phyloP scores from a whole-genome alignment of 1,140 invertebrate species.

The Drosophila rufa region DNA sequence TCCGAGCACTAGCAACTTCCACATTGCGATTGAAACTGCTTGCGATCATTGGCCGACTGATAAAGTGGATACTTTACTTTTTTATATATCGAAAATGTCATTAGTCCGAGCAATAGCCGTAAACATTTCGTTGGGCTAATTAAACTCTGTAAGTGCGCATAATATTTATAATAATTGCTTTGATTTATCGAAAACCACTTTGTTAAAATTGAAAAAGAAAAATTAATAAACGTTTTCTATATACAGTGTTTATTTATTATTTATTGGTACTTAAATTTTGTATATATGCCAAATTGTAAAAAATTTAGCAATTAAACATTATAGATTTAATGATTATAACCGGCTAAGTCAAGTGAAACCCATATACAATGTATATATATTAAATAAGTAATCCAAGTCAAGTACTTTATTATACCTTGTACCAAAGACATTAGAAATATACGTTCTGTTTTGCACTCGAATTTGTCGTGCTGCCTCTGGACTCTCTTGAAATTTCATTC shows the following conservation, averaged over 20 bases:
- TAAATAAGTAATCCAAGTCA: too few species aligned
- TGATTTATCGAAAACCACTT: neutral
- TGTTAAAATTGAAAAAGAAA: neutral
- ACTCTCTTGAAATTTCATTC: too few species aligned
- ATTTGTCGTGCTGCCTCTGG: too few species aligned
- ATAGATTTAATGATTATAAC: neutral
- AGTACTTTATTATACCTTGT: too few species aligned
- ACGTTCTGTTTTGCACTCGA: too few species aligned
- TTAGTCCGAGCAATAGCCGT: constrained; percentile 16
- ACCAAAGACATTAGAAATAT: too few species aligned
- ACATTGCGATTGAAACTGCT: constrained; percentile 17
- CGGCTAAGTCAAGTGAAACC: neutral
- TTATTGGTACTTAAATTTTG: neutral
- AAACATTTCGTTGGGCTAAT: neutral
- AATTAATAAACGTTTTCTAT: neutral
- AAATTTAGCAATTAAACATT: neutral
- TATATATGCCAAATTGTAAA: neutral
- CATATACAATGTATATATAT: neutral
- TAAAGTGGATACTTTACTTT: neutral
- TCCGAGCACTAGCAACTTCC: constrained; percentile 12
- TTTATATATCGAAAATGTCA: neutral
- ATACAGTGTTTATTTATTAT: neutral
- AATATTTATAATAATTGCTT: neutral
- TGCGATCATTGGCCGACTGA: neutral
- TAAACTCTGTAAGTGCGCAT: neutral